Conservation (phyloP, 2,113 vertebrate genomes). For the Chionomys nivalis region DNA sequence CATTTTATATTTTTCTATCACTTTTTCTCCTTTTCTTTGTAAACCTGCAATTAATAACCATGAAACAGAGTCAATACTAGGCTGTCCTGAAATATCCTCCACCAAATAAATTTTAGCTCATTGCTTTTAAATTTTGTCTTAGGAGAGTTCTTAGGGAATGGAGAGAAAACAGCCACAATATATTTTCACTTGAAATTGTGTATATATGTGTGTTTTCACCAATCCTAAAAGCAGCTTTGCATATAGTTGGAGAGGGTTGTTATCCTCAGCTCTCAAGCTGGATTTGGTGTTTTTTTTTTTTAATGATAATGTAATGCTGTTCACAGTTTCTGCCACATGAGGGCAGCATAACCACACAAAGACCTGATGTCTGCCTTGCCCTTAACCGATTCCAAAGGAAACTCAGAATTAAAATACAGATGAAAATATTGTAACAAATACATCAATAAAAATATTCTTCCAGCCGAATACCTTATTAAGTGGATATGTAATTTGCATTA, state of each 20-base stretch:
- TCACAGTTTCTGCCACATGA: background rate
- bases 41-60: background rate
- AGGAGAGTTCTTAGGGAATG: background rate
- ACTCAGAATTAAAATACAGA: slow-evolving; percentile 23
- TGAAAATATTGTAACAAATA: background rate
- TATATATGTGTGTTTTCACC: background rate
- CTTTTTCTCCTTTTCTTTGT: background rate
- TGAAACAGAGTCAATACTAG: background rate
- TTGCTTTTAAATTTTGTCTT: background rate
- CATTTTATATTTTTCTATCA: background rate
- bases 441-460: background rate
- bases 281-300: background rate
- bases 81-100: background rate
- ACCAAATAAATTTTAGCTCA: background rate
- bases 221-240: background rate
- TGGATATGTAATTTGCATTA: slow-evolving; percentile 8
- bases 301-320: background rate
- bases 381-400: background rate
- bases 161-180: background rate
- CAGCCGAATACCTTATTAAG: slow-evolving; percentile 26
- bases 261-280: background rate
- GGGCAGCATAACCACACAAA: slow-evolving; percentile 65
- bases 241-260: background rate
- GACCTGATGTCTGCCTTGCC: background rate
- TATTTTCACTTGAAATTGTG: background rate